Percentiles rank a stretch among this genome's conserved stretches.
Conservation (phyloP, 1,140 invertebrate genomes). For the Bursaphelenchus mucronatus region DNA sequence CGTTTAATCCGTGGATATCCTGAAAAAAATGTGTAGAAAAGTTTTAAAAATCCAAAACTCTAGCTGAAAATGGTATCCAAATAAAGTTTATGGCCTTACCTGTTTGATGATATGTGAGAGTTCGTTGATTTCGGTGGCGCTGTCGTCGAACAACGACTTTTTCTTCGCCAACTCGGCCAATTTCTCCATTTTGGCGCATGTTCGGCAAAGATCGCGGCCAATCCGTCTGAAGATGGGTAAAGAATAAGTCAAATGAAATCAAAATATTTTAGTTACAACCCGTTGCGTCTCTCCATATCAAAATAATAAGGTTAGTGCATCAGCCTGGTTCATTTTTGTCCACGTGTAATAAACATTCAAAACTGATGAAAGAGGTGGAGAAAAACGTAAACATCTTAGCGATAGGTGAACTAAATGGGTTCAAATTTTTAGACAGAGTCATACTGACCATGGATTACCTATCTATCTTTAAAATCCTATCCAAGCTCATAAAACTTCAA, state of each 20-base stretch:
- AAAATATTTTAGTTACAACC: constrained; percentile 30
- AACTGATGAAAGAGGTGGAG: no score
- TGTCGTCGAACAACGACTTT: constrained; percentile 92
- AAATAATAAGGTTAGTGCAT: neutral
- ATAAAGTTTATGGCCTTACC: constrained; percentile 68
- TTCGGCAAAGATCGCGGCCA: constrained; percentile 87
- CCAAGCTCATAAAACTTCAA: no score
- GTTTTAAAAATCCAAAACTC: neutral
- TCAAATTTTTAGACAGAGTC: no score
- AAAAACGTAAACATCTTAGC: no score
- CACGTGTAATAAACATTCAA: no score
- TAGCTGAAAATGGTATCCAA: constrained; percentile 60
- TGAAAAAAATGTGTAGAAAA: constrained; percentile 24
- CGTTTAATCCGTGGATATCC: constrained; percentile 86
- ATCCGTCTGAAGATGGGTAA: constrained; percentile 71
- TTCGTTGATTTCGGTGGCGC: constrained; percentile 83
- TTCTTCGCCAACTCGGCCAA: constrained; percentile 93
- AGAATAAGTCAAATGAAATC: constrained; percentile 7
- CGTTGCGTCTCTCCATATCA: constrained; percentile 16
- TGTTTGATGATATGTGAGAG: constrained; percentile 90
- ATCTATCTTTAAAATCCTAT: no score
- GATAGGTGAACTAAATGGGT: no score
- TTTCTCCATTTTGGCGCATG: constrained; percentile 93
- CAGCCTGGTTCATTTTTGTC: no score
- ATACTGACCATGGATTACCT: no score